Evolutionary conservation across 1,140 invertebrate genomes (phyloP), one percentile per base, ranked within the genome.

Genomic region (Sitodiplosis mosellana): DNA sequence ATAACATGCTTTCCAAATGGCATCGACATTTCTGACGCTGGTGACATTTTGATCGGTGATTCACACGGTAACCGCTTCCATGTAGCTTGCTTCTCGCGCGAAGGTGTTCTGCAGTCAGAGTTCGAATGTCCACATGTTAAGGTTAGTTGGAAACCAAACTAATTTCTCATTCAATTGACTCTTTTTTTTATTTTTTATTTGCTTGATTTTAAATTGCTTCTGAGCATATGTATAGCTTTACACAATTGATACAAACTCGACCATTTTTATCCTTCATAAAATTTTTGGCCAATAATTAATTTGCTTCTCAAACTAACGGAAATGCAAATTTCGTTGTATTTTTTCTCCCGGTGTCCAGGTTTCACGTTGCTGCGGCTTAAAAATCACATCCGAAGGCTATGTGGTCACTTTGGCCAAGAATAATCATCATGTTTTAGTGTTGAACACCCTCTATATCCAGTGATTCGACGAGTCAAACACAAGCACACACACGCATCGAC

Each of bases 31-130:
- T 92, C 88, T 42, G 89, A 93, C 68, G 86, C 86, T 51, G 92
- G 92, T 38, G 90, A 96, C 68, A 84, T 97, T 48, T 75, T 96
- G 46, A 89, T 97, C 57, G 92, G 92, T 15, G 92, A 97, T 67
- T 94, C 90, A 11, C 92, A 97, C 70, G 92, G 92, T 14, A 97
- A 97, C 71, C 80, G 90, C 55, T 95, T 96, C 63, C 92, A 96
- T 64, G 88, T 96, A 42, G 89, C 89, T 47, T 88, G 94, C 19
- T 96, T 94, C 65, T 81, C 80, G 20, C 75, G 83, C 49, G 85
- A 88, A 61, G 89, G 88, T 18, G 76, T 76, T 38, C 72, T 93
- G 17, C 80, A 93, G 58, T 85, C 86, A 0, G 90, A 96, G 61
- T 95, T 93, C 64, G 89, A 95, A 66, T 96, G 91, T 68, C 90